phyloP scores from a whole-genome alignment of 2,113 vertebrate genomes.

The Mesoclemmys tuberculata region DNA sequence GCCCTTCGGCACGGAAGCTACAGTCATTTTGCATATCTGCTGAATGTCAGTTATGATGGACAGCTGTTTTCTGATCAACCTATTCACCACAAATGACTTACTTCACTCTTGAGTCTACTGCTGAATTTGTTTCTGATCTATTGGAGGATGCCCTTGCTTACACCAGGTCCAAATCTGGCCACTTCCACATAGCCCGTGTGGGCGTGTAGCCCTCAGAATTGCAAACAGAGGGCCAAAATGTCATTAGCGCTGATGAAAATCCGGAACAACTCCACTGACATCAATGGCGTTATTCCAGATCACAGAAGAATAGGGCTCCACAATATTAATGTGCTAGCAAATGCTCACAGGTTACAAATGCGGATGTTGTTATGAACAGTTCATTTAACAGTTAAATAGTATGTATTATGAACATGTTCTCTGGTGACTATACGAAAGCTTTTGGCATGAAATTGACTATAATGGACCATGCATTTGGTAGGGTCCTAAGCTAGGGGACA shows the following conservation, averaged over 20 bases:
- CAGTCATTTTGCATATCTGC: background rate
- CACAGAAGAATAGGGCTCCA: background rate
- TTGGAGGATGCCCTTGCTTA: background rate
- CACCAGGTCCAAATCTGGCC: background rate
- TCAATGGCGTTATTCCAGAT: background rate
- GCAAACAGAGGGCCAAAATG: background rate
- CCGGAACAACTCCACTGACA: background rate
- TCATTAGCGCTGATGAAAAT: background rate
- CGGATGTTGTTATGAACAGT: constrained; percentile 9
- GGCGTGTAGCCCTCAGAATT: background rate
- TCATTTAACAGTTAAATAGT: background rate
- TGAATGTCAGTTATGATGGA: background rate
- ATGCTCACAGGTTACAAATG: background rate
- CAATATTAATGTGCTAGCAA: background rate
- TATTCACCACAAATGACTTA: background rate
- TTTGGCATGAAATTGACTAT: no score
- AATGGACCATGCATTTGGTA: no score
- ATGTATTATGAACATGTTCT: constrained; percentile 10
- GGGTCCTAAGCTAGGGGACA: background rate
- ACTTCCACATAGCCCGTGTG: background rate
- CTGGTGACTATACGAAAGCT: background rate
- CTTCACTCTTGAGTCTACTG: background rate
- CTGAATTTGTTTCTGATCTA: background rate
- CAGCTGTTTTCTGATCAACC: background rate
- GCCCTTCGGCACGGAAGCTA: background rate